Evolutionary conservation across 2,113 vertebrate genomes (phyloP), one percentile per base, ranked within the genome.

Genomic region (Trematomus loennbergii): DNA sequence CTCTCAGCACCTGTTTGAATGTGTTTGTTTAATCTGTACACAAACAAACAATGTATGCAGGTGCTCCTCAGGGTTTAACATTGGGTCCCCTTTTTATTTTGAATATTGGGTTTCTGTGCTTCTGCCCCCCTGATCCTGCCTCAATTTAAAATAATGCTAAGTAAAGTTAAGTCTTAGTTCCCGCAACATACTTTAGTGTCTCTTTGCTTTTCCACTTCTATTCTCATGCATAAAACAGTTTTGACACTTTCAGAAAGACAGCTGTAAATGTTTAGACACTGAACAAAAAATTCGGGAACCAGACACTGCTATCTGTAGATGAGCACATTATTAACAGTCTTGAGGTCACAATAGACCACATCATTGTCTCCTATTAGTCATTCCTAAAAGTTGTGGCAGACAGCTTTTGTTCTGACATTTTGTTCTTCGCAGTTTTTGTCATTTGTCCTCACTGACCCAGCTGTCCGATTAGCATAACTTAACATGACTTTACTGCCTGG

Each of bases 361-460:
- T 43, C 16, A 33, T 4, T 58, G 62, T 36, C 48, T 17, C 9
- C 6, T 8, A 40, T 40, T 40, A 40, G 36, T 40, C 36, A 40
- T 40, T 40, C 36, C 36, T 40, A 40, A 40, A 40, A 40, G 36
- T 40, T 1, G 36, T 43, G 18, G 8, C 4, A 64, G 63, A 48
- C 29, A 36, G 33, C 25, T 54, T 61, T 61, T 54, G 52, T 54
- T 50, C 16, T 10, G 29, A 68, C 33, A 50, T 68, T 48, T 61
- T 72, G 15, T 52, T 55, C 71, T 58, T 46, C 67, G 68, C 57
- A 25, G 16, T 49, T 36, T 36, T 48, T 60, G 33, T 43, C n/a
- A 57, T 61, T 65, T 36, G 50, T 72, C 49, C 55, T 74, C 40
- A 16, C 25, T 59, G 70, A 62, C 57, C 43, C 50, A 64, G 63